Base-by-base conservation (phyloP, 2,113 vertebrate genomes). In the Columbina picui region DNA sequence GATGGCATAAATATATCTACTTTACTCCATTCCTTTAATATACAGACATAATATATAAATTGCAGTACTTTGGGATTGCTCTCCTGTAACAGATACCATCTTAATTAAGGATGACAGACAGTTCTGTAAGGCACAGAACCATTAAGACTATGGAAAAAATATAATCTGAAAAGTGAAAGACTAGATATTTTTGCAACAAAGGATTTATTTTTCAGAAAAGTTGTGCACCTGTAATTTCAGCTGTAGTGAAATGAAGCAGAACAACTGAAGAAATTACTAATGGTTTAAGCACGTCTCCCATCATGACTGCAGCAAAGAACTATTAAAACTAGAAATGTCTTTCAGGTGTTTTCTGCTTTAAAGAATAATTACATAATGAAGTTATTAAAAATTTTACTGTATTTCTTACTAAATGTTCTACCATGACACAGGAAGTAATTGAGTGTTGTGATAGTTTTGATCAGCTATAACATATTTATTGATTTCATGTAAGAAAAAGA, bases 311-410 rank as follows among this genome's bases (percentile, higher is more conserved):
- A 76, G 82, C 68, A 86, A 59, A 75, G 63, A 88, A 43, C 59
- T 86, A 76, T 32, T 77, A 92, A 77, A 73, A n/a, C 22, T 16
- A 59, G 55, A 65, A 92, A 73, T 15, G 50, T 61, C 64, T 76
- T 80, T 89, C 63, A 91, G 77, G 29, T 92, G 80, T 81, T 92
- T 94, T 80, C 71, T 80, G 71, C 80, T 76, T 86, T 45, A 76
- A 59, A 77, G 50, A 74, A 89, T 36, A 75, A 84, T 22, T 87
- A 81, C 17, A 87, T 49, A 67, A 84, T 29, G 18, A 56, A 90
- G 27, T 77, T 90, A 76, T 41, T 84, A 77, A 80, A 88, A 76
- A 26, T n/a, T 61, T 56, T 61, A 69, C 14, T 55, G 30, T 26
- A 57, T 49, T 57, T 21, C 34, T 47, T 80, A 73, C 68, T 56